Evolutionary conservation across 92 coral and sea anemone species (phyloP), one percentile per base, ranked within the genome.

Genomic region (Metridium senile): DNA sequence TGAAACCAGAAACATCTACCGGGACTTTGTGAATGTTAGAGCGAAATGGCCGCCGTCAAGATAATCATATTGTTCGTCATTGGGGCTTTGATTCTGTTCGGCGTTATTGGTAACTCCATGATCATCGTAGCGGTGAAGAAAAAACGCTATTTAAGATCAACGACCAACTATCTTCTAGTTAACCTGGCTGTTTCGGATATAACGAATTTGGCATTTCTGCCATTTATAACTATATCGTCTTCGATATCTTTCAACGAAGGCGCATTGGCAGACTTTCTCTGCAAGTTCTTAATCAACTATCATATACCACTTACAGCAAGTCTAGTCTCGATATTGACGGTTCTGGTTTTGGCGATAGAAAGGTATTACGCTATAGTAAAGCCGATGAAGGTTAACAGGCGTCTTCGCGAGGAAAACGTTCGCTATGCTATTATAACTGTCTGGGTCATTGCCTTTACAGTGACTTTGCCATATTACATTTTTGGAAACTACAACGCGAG

Each of bases 301-400:
- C 90, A 82, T 0, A 67, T 89, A 17, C 70, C 86, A 1, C 67
- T 79, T 13, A 83, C 83, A 0, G 81, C 89, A 28, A 82, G 78
- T 4, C 79, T 86, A 18, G 76, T 84, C 18, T 88, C 93, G 1
- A 77, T 82, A 0, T 53, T 89, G 0, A 89, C 93, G 21, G 62
- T 85, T 7, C 63, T 83, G 19, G 33, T 89, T 18, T 31, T 89
- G 9, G 87, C 93, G 1, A 43, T 83, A 3, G 93, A 89, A 46
- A 77, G 93, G 19, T 85, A 89, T 69, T 84, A 86, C 68, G 93
- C 93, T 1, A 9, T 89, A 0, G 74, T 89, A 34, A 89, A 89
- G 21, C 90, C 93, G 0, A 86, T 89, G 88, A 17, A 54, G 0
- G 29, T 58, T 0, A 70, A 62, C 35, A 57, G 66, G 11, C 78